Evolutionary conservation across 2,888 invertebrate species (phyloP), one percentile per base, ranked within the genome.

Genomic region (Trachelus tabidus): DNA sequence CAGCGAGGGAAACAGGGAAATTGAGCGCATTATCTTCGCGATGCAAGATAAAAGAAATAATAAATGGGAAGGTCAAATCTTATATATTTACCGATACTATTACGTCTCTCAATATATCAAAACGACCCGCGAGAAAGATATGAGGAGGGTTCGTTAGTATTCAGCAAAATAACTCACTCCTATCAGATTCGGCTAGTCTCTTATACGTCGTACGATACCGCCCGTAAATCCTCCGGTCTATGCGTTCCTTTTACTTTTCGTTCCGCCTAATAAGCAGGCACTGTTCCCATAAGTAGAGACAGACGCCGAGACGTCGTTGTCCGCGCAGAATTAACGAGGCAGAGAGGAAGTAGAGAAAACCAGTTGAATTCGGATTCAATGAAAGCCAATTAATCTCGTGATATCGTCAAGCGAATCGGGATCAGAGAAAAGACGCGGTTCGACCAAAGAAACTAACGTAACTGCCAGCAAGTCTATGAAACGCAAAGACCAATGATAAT

Each of bases 351-450:
- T 76, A 79, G 83, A 80, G 80, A 79, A 83, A 85, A 85, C 85
- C 85, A 83, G 85, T 85, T 85, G 83, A 76, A 85, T 82, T 84
- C 83, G 79, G 85, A 83, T 85, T 79, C 82, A 85, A 85, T 85
- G 81, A 79, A 79, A 85, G 79, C 77, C 81, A 80, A 83, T 85
- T 82, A 82, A 80, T 82, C 81, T 75, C 80, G 76, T 76, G 73
- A 56, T 56, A 56, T 15, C 56, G 56, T 56, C 56, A 56, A 56
- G 9, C 9, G 9, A 23, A 56, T 56, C 56, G 15, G 56, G 23
- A 56, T 56, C 23, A 56, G 23, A 56, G 56, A 23, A 56, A 56
- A 56, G 23, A 56, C 56, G 56, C 56, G 6, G 23, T 56, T 56
- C 2, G 23, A 56, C 56, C 9, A 9, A 23, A 56, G 23, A 15